These are phyloP conservation scores for Tokudaia muenninki DNA, from an alignment of 2,797 vertebrate genomes.

Conservation along the genomic window DNA sequence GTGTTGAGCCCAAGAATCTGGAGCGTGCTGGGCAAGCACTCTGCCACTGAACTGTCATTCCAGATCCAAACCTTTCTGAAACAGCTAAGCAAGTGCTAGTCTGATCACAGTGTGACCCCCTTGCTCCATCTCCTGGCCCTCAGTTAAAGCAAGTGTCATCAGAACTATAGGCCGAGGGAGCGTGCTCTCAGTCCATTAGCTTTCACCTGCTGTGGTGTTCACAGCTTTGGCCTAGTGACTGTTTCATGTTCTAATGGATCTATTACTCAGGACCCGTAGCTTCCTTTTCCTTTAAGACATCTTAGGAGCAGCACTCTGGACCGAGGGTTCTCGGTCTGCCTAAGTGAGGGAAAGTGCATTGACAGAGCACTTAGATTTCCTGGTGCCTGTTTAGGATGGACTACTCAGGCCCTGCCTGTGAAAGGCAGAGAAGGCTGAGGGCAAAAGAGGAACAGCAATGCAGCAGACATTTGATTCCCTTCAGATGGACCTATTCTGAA, in stretches of 20 bases:
- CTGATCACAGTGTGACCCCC: neutral
- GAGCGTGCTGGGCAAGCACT: neutral
- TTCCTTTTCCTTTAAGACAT: slow-evolving; percentile 62
- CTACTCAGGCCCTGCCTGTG: neutral
- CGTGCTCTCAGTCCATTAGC: neutral
- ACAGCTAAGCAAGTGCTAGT: neutral
- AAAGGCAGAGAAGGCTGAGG: slow-evolving; percentile 32
- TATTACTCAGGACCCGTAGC: slow-evolving; percentile 47
- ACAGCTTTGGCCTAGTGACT: neutral
- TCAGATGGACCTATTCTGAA: slow-evolving; percentile 67
- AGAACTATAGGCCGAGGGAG: neutral
- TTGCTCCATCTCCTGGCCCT: neutral
- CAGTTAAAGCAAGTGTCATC: neutral
- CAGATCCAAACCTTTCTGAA: slow-evolving; percentile 42
- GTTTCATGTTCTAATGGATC: neutral
- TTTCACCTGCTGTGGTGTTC: slow-evolving; percentile 6
- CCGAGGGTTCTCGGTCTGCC: neutral
- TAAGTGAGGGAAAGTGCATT: neutral
- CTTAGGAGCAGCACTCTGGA: neutral
- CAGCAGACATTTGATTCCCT: slow-evolving; percentile 32
- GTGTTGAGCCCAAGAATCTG: neutral
- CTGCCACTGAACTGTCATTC: neutral
- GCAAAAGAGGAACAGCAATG: neutral
- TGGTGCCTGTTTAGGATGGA: neutral
- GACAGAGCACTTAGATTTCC: neutral